phyloP scores from a whole-genome alignment of 2,113 vertebrate species.

The Pseudorhombus dupliciocellatus region DNA sequence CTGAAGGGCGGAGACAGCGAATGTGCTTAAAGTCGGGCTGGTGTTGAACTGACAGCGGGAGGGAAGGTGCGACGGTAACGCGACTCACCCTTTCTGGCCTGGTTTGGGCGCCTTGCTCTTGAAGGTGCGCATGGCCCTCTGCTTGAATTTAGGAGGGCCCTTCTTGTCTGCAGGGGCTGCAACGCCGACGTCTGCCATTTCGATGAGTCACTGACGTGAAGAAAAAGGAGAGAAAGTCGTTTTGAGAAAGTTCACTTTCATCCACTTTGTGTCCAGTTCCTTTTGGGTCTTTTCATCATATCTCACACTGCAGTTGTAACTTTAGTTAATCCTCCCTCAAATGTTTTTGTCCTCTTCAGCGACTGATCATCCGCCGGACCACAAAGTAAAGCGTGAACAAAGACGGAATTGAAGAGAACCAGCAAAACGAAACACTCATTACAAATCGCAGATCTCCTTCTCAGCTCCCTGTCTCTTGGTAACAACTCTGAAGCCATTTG shows the following conservation, averaged over 20 bases:
- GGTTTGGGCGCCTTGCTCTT: slow-evolving; percentile 93
- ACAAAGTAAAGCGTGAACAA: background rate
- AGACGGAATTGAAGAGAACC: too few species aligned
- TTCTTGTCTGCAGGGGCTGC: slow-evolving; percentile 65
- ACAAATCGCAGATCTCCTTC: too few species aligned
- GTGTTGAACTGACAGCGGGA: background rate
- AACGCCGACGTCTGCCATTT: slow-evolving; percentile 49
- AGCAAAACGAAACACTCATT: too few species aligned
- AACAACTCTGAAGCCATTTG: background rate
- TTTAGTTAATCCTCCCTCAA: background rate
- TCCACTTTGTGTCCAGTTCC: background rate
- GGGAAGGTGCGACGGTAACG: background rate
- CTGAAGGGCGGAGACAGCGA: slow-evolving; percentile 63
- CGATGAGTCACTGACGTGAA: slow-evolving; percentile 19
- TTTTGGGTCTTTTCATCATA: background rate
- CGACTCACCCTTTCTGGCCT: slow-evolving; percentile 86
- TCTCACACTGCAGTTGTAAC: too few species aligned
- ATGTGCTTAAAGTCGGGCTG: background rate
- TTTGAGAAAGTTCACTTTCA: too few species aligned
- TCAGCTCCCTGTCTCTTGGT: slow-evolving; percentile 10
- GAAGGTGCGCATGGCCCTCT: slow-evolving; percentile 74
- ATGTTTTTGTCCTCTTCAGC: background rate
- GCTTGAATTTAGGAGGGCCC: slow-evolving; percentile 78
- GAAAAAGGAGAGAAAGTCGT: background rate
- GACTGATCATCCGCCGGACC: background rate